Evolutionary conservation across 2,797 vertebrate genomes (phyloP).

Genomic region (Ctenopoma multispine): DNA sequence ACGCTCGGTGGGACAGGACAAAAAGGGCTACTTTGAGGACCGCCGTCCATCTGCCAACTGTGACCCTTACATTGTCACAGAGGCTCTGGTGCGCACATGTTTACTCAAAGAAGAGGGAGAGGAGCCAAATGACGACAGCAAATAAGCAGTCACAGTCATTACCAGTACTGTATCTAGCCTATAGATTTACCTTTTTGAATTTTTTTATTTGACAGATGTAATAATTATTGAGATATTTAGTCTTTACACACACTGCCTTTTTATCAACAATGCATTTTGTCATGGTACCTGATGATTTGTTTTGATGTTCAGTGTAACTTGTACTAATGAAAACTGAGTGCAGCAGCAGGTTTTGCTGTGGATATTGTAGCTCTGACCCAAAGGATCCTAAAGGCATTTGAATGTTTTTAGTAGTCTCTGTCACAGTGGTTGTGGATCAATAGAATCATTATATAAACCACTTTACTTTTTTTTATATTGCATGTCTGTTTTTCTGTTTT

Average conservation of each 20-base stretch:
- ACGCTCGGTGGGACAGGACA: constrained; percentile 89
- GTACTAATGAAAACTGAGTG: constrained; percentile 34
- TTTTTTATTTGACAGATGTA: constrained; percentile 34
- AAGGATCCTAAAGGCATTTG: constrained; percentile 53
- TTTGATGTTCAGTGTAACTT: constrained; percentile 15
- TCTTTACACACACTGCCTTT: constrained; percentile 34
- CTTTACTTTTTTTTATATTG: constrained; percentile 26
- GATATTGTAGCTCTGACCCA: constrained; percentile 30
- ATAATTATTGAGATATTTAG: constrained; percentile 5
- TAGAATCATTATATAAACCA: constrained; percentile 4
- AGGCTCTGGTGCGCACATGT: constrained; percentile 93
- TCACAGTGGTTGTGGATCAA: constrained; percentile 15
- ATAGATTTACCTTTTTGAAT: background rate
- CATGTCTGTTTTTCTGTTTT: constrained; percentile 32
- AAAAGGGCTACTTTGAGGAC: constrained; percentile 96
- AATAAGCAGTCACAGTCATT: constrained; percentile 42
- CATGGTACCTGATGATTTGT: constrained; percentile 16
- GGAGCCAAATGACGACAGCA: constrained; percentile 86
- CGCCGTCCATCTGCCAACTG: constrained; percentile 96
- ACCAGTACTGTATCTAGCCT: constrained; percentile 39
- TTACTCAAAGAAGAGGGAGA: constrained; percentile 92
- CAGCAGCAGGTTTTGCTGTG: constrained; percentile 27
- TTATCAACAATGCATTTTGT: constrained; percentile 12
- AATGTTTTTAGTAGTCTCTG: constrained; percentile 52
- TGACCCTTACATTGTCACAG: constrained; percentile 92